Conservation (phyloP, 2,113 vertebrate species). For the Mesocricetus auratus region DNA sequence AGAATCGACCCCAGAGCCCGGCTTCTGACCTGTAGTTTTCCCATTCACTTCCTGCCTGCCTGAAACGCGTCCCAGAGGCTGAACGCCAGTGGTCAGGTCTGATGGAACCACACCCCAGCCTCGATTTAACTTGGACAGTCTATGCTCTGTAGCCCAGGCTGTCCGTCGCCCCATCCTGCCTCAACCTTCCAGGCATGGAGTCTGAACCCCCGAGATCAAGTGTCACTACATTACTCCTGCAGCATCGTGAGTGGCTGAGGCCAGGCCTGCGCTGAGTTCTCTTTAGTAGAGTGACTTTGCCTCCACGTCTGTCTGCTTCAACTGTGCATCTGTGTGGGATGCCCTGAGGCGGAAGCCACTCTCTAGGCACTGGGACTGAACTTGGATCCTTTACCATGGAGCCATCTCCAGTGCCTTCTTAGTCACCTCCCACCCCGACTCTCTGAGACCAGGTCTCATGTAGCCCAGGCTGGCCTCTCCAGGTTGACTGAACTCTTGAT, state of each 20-base stretch:
- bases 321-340: background rate
- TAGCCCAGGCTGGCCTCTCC: background rate
- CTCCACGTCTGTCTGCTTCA: background rate
- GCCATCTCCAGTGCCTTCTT: background rate
- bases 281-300: background rate
- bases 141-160: background rate
- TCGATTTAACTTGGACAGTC: background rate
- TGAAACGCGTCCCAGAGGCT: background rate
- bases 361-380: background rate
- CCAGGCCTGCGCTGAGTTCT: background rate
- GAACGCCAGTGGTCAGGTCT: background rate
- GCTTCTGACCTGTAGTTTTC: too few relatives aligned
- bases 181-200: too few relatives aligned
- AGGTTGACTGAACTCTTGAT: background rate
- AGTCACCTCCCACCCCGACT: too few relatives aligned
- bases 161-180: too few relatives aligned
- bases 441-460: background rate
- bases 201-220: background rate
- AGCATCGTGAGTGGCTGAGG: background rate
- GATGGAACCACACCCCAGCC: background rate
- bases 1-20: background rate
- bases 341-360: background rate
- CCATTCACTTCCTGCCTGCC: background rate
- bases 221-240: background rate
- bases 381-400: background rate